Percentiles rank a stretch among this genome's conserved stretches.
Evolutionary conservation across 2,797 vertebrate species (phyloP).

Genomic region (Neosilurus hyrtlii): DNA sequence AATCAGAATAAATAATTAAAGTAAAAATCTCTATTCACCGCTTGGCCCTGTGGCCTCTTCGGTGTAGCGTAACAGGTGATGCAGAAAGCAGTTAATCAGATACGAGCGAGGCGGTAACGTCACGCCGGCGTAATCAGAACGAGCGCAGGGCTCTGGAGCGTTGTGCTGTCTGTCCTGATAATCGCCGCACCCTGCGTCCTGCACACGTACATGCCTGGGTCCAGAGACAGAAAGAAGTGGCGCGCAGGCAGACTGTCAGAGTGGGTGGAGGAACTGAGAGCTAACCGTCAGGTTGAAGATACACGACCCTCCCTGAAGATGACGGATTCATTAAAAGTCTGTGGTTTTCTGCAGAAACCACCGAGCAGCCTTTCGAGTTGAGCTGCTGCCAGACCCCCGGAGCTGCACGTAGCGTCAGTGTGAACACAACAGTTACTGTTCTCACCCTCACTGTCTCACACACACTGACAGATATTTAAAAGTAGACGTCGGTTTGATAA

Average conservation of each 20-base stretch:
- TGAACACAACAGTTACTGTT: slow-evolving; percentile 8
- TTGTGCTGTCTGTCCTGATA: slow-evolving; percentile 47
- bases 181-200: slow-evolving; percentile 38
- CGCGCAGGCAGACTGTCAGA: not conserved
- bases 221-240: not conserved
- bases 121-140: slow-evolving; percentile 48
- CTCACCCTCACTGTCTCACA: not conserved
- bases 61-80: not conserved
- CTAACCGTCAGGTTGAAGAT: slow-evolving; percentile 38
- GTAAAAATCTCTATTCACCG: not conserved
- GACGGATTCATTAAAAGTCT: slow-evolving; percentile 32
- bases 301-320: slow-evolving; percentile 18
- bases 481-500: not conserved
- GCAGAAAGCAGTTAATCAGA: slow-evolving; percentile 41
- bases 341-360: slow-evolving; percentile 32
- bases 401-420: not conserved
- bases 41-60: not conserved
- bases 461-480: not conserved
- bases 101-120: slow-evolving; percentile 27
- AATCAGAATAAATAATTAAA: not conserved
- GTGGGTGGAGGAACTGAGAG: not conserved
- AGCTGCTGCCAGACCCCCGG: not conserved
- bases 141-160: slow-evolving; percentile 42
- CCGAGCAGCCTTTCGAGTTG: not conserved
- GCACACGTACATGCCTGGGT: not conserved